Base-by-base conservation (phyloP, 2,888 invertebrate genomes). In the Petrophora chlorosata region DNA sequence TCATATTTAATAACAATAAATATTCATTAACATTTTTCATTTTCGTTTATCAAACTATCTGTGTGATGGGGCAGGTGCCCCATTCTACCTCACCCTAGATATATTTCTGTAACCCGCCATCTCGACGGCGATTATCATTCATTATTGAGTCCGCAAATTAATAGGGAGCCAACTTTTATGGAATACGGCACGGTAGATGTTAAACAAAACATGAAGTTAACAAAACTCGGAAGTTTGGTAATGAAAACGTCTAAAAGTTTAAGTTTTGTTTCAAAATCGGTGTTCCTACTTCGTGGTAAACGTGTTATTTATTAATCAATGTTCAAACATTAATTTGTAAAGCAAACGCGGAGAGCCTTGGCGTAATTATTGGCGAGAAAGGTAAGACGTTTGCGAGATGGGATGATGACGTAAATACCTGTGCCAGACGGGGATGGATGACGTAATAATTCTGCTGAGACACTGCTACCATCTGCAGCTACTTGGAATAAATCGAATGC, bases 121-220 rank as follows among this genome's bases (percentile, higher is more conserved):
- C 16, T 16, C 15, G 14, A 35, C 19, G 29, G 28, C 14, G 29
- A 44, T 43, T 40, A 30, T 35, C 39, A 50, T 40, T 40, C 29
- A 38, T 33, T 44, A 44, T 30, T 29, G 17, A 14, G 29, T 12
- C 29, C 30, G 16, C 39, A 50, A 50, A 50, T 50, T 34, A 39
- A 35, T 43, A 38, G 42, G 38, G 29, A 50, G 35, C 35, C 28
- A 36, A 40, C 17, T 50, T 48, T 44, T 50, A 36, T 40, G 19
- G 25, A 25, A 5, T 22, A 5, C 16, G 29, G 23, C n/a, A 29
- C 19, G 15, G 10, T 9, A 28, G 5, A 23, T 13, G 10, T 29
- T 22, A 22, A 44, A 40, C 38, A 36, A 38, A 25, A 38, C 38
- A 15, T n/a, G 7, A 28, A 38, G 26, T 26, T 26, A 23, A 34